Base-by-base conservation (phyloP, 1,140 invertebrate species). In the Yoshiicerus persimilis region DNA sequence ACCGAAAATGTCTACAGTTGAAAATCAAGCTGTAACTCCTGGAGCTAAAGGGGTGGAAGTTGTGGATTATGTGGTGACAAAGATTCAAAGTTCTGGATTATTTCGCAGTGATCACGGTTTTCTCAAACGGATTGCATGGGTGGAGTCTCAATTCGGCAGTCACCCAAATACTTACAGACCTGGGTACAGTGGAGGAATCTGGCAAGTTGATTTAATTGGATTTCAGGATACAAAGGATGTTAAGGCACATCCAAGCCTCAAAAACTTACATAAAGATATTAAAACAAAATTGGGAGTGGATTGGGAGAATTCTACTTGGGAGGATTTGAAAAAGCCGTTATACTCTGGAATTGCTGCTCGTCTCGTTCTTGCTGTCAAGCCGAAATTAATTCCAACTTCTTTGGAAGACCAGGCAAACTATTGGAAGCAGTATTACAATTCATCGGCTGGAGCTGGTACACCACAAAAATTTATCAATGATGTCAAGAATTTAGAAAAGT, bases 41-140 rank as follows among this genome's bases (percentile, higher is more conserved):
- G n/a, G n/a, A n/a, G n/a, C n/a, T n/a, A n/a, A n/a, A n/a, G n/a
- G n/a, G n/a, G n/a, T n/a, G n/a, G n/a, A n/a, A n/a, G n/a, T n/a
- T n/a, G n/a, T n/a, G n/a, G n/a, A n/a, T n/a, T n/a, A n/a, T n/a
- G n/a, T n/a, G n/a, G n/a, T n/a, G n/a, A n/a, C n/a, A n/a, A n/a
- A n/a, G 32, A 87, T 89, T 66, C 4, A 4, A 4, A 11, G 20
- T 16, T 56, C 84, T 1, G 13, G 70, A 25, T 86, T 89, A 8
- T 89, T 89, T 30, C 93, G 93, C 1, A 62, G 70, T 2, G 86
- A 89, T 39, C 38, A 77, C 23, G 6, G 80, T 11, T 87, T 89
- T 30, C 62, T 89, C 1, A 47, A 27, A 4, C 77, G 88, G 25
- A 5, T 87, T 16, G 86, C 88, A 3, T 89, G 77, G 23, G 84